Conservation (phyloP, 2,797 vertebrate species). For the Calcarius lapponicus region DNA sequence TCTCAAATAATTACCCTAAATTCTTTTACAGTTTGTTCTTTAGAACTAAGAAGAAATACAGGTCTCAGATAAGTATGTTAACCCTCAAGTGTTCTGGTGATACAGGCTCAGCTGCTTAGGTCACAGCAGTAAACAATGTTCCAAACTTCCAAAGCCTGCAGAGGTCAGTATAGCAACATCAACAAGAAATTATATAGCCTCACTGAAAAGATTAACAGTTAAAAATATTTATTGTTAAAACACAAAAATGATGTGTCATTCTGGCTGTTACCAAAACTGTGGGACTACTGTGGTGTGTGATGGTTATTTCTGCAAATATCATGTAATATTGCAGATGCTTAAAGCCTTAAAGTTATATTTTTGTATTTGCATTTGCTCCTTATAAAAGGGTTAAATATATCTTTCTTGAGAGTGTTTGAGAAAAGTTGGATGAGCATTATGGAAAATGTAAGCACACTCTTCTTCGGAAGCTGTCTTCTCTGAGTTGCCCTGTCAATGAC, state of each 20-base stretch:
- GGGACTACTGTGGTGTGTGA: background rate
- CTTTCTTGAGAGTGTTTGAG: background rate
- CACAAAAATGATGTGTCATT: background rate
- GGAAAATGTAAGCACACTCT: conserved; percentile 21
- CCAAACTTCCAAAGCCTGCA: conserved; percentile 80
- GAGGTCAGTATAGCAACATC: conserved; percentile 88
- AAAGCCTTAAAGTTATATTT: background rate
- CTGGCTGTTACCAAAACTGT: background rate
- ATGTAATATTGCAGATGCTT: background rate
- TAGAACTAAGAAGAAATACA: background rate
- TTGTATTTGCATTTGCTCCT: background rate
- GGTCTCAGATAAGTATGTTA: background rate
- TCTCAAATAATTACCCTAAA: conserved; percentile 17
- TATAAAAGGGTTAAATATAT: conserved; percentile 6
- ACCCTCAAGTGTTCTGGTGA: background rate
- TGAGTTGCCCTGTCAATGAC: conserved; percentile 68
- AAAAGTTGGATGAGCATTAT: conserved; percentile 20
- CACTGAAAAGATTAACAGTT: conserved; percentile 20
- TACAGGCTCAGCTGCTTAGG: background rate
- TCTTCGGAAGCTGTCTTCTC: conserved; percentile 42
- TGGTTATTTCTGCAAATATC: background rate
- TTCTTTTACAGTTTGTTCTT: background rate
- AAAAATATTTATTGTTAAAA: conserved; percentile 39
- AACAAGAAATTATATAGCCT: conserved; percentile 61
- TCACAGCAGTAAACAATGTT: conserved; percentile 54